Percentiles rank a stretch among this genome's conserved stretches.
Conservation (phyloP, 2,797 vertebrate genomes). For the Myripristis murdjan region DNA sequence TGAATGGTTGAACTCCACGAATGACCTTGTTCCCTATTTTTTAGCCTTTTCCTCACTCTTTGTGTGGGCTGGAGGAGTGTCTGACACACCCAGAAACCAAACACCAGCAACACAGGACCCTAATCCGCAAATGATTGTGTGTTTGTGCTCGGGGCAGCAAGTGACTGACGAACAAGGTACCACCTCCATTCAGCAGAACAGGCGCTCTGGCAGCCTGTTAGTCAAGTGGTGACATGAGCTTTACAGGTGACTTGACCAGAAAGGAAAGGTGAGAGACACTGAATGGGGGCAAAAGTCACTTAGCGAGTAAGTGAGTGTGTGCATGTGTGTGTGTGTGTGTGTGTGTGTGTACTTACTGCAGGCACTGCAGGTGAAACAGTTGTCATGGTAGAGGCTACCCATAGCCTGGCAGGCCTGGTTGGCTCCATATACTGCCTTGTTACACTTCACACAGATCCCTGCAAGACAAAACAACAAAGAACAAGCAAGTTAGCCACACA, state of each 20-base stretch:
- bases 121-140: slow-evolving; percentile 68
- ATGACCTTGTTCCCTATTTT: slow-evolving; percentile 23
- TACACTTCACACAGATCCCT: slow-evolving; percentile 96
- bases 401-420: slow-evolving; percentile 97
- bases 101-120: slow-evolving; percentile 58
- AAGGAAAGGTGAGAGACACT: slow-evolving; percentile 21
- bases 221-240: slow-evolving; percentile 34
- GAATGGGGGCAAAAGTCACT: slow-evolving; percentile 14
- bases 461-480: slow-evolving; percentile 55
- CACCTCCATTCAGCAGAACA: slow-evolving; percentile 53
- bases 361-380: slow-evolving; percentile 96
- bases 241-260: not conserved
- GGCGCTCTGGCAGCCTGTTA: slow-evolving; percentile 38
- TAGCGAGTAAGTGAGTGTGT: not conserved
- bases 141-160: slow-evolving; percentile 42
- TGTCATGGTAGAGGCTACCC: slow-evolving; percentile 96
- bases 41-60: slow-evolving; percentile 11
- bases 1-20: slow-evolving; percentile 12
- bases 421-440: slow-evolving; percentile 92
- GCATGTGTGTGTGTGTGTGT: slow-evolving; percentile 17
- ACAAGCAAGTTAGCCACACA: slow-evolving; percentile 31
- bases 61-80: slow-evolving; percentile 65
- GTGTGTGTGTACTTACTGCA: slow-evolving; percentile 91
- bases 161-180: slow-evolving; percentile 36
- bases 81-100: slow-evolving; percentile 77